Percentiles rank a stretch among this genome's conserved stretches.
phyloP scores from a whole-genome alignment of 2,113 vertebrate genomes.

The Manacus vitellinus region DNA sequence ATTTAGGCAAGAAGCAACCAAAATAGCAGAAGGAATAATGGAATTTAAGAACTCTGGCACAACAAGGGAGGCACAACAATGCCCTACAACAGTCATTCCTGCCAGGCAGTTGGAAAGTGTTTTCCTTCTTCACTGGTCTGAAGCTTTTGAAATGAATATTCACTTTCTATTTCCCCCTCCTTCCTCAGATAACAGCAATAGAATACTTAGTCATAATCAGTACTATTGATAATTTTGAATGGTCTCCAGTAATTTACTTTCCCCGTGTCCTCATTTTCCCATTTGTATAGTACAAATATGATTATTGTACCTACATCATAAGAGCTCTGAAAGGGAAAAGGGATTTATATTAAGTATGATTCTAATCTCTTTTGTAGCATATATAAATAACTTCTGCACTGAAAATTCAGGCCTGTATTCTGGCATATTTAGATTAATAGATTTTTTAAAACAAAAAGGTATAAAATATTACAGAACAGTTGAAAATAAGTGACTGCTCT shows the following conservation, averaged over 20 bases:
- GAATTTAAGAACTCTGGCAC: not conserved
- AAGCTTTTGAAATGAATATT: slow-evolving; percentile 6
- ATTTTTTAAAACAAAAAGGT: not conserved
- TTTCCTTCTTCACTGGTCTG: not conserved
- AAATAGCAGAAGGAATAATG: not conserved
- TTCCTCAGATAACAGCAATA: not conserved
- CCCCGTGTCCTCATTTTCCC: not conserved
- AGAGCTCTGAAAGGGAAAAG: slow-evolving; percentile 22
- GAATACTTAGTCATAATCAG: not conserved
- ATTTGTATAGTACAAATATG: not conserved
- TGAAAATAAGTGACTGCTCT: not conserved
- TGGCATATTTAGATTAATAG: not conserved
- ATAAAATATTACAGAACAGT: not conserved
- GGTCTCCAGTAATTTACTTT: not conserved
- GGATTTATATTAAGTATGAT: slow-evolving; percentile 9
- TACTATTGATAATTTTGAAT: slow-evolving; percentile 17
- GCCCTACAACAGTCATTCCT: not conserved
- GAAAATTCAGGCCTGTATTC: not conserved
- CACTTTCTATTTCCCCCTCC: not conserved
- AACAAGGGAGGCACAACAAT: rapidly evolving
- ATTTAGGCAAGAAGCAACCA: not conserved
- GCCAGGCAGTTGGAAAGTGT: not conserved
- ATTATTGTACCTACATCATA: not conserved
- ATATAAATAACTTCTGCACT: not conserved
- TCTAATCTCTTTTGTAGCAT: not conserved